These are phyloP conservation scores for Lacerta bilineata DNA, from an alignment of 2,797 vertebrate species.

Conservation along the genomic window DNA sequence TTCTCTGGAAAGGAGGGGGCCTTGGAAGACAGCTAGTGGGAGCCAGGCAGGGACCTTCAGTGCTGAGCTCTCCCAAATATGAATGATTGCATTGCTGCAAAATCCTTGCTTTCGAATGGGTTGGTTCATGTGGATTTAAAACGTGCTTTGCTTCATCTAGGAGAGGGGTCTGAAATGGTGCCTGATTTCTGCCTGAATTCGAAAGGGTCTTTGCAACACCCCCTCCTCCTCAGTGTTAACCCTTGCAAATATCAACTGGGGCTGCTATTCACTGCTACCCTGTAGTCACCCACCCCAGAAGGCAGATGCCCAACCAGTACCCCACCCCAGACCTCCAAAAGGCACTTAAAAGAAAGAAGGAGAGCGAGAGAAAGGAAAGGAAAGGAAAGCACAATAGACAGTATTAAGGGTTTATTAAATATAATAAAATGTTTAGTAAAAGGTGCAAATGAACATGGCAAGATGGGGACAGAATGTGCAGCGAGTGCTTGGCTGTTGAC, in stretches of 20 bases:
- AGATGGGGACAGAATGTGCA: rapidly evolving
- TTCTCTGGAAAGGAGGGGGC: neutral
- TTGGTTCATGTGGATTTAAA: neutral
- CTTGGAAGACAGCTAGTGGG: neutral
- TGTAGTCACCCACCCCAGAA: neutral
- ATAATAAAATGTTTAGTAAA: neutral
- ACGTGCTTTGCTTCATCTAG: neutral
- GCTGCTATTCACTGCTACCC: neutral
- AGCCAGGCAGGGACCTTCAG: neutral
- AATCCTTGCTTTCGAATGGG: neutral
- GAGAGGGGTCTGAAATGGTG: neutral
- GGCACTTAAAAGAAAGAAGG: neutral
- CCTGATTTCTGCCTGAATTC: neutral
- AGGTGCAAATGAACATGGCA: neutral
- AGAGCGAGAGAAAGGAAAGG: neutral
- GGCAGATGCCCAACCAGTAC: neutral
- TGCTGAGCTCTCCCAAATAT: neutral
- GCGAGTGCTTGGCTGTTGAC: neutral
- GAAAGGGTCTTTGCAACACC: neutral
- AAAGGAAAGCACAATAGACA: neutral
- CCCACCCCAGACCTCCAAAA: neutral
- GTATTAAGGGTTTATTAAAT: neutral
- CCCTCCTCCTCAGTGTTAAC: neutral
- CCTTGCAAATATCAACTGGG: neutral
- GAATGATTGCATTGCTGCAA: neutral